These are phyloP conservation scores for Pitangus sulphuratus DNA, from an alignment of 2,797 vertebrate genomes.

Conservation along the genomic window DNA sequence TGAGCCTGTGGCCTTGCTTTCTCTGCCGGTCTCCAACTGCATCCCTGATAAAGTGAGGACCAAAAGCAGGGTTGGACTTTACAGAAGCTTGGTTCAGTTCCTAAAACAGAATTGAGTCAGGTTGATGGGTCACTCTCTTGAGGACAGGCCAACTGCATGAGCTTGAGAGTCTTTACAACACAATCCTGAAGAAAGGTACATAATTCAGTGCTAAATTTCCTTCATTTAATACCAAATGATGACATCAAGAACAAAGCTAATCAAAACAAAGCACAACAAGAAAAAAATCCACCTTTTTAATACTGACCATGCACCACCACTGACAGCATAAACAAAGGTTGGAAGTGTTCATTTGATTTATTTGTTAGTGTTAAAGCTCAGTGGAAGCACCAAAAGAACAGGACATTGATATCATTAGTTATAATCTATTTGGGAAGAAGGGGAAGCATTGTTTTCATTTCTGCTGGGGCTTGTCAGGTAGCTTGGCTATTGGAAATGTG, in stretches of 20 bases:
- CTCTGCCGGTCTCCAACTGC: accelerated
- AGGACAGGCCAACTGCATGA: background rate
- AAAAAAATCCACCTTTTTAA: background rate
- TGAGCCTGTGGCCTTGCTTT: background rate
- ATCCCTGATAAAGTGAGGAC: background rate
- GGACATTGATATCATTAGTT: background rate
- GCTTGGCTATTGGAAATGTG: background rate
- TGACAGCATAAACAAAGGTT: background rate
- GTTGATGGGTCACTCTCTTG: background rate
- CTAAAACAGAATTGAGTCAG: background rate
- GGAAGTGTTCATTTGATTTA: background rate
- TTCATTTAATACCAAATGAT: background rate
- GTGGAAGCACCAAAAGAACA: background rate
- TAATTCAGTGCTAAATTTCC: background rate
- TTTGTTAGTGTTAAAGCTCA: background rate
- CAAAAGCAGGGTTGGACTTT: background rate
- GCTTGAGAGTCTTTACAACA: background rate
- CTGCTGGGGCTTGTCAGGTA: background rate
- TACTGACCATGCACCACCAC: background rate
- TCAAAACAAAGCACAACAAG: background rate
- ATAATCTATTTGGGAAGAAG: slow-evolving; percentile 26
- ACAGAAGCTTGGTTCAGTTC: background rate
- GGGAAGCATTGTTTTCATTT: background rate
- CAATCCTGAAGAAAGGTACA: background rate
- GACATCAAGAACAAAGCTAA: background rate